These are phyloP conservation scores for Celastrina argiolus DNA, from an alignment of 2,888 invertebrate species.

Conservation along the genomic window DNA sequence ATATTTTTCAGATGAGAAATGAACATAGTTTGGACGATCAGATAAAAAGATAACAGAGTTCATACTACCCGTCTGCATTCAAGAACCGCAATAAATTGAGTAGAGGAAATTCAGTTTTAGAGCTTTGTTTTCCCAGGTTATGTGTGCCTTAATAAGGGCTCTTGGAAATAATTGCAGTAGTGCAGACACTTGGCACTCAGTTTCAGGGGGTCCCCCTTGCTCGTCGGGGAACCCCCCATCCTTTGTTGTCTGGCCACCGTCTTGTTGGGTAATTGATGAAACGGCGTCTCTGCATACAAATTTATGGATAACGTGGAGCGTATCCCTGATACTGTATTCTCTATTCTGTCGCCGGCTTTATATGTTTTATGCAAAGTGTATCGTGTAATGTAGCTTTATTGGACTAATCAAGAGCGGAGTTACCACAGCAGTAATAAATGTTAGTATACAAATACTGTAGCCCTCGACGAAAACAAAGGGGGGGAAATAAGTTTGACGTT, in stretches of 20 bases:
- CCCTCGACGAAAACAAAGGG: no score
- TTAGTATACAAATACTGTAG: no score
- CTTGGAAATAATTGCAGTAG: constrained; percentile 16
- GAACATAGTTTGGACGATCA: neutral
- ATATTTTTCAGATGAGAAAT: no score
- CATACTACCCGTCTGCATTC: neutral
- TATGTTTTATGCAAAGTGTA: neutral
- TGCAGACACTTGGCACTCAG: constrained; percentile 14
- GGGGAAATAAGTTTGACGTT: no score
- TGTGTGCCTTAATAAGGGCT: neutral
- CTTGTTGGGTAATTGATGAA: constrained; percentile 17
- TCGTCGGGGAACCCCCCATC: neutral
- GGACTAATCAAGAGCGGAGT: no score
- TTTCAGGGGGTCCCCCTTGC: neutral
- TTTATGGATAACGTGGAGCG: neutral
- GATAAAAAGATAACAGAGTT: neutral
- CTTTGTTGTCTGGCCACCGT: constrained; percentile 21
- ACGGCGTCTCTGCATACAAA: neutral
- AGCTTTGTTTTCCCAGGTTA: constrained; percentile 11
- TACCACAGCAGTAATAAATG: no score
- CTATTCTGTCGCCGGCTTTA: neutral
- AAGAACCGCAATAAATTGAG: neutral
- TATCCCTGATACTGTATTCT: neutral
- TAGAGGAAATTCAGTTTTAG: neutral
- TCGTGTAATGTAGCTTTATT: no score